Evolutionary conservation across 2,888 invertebrate species (phyloP).

Genomic region (Hemistola chrysoprasaria): DNA sequence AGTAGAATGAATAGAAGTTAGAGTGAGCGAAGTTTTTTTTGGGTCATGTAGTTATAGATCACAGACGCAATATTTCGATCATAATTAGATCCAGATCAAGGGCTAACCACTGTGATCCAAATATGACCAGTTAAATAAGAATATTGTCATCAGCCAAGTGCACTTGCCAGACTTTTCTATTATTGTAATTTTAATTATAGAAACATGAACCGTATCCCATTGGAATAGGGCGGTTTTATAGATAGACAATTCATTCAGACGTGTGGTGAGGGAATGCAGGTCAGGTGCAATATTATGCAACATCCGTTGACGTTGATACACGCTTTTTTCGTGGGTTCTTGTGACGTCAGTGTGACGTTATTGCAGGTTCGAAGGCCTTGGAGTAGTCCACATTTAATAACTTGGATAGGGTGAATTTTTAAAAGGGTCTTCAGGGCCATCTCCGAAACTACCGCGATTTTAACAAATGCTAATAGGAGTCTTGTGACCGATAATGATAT

Average conservation of each 20-base stretch:
- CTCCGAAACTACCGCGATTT: too few relatives aligned
- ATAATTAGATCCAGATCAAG: conserved; percentile 68
- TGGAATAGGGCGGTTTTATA: conserved; percentile 18
- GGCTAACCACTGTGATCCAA: conserved; percentile 50
- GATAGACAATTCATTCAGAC: conserved; percentile 35
- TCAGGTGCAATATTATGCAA: conserved; percentile 46
- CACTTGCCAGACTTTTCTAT: conserved; percentile 68
- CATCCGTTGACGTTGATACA: conserved; percentile 30
- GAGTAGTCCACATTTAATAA: conserved; percentile 2
- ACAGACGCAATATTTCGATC: conserved; percentile 38
- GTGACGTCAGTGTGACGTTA: conserved; percentile 31
- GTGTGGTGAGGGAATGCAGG: conserved; percentile 37
- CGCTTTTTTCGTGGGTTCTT: conserved; percentile 22
- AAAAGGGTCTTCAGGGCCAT: too few relatives aligned
- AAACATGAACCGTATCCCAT: conserved; percentile 45
- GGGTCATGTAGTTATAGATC: too few relatives aligned
- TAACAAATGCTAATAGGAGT: too few relatives aligned
- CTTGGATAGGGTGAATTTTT: neutral
- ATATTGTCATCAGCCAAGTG: conserved; percentile 68
- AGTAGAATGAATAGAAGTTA: too few relatives aligned
- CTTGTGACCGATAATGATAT: too few relatives aligned
- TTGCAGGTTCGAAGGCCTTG: conserved; percentile 19
- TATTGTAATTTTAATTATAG: conserved; percentile 46
- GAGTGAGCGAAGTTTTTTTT: too few relatives aligned
- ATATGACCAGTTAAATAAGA: conserved; percentile 64